Evolutionary conservation across 2,113 vertebrate genomes (phyloP).

Genomic region (Emydura subglobosa): DNA sequence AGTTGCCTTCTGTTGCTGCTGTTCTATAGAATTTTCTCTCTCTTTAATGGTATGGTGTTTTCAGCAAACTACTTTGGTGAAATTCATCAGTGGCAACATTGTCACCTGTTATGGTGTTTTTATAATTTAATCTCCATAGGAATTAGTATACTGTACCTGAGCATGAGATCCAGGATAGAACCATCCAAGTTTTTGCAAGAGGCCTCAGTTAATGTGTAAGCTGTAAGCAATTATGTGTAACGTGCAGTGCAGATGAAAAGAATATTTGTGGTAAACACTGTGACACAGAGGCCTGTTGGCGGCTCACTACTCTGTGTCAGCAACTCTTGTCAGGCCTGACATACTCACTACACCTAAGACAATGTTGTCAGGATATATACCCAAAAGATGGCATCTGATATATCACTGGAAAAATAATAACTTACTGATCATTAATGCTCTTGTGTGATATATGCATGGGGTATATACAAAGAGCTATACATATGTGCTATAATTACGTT

Average conservation of each 20-base stretch:
- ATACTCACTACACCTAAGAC: background rate
- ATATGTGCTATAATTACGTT: background rate
- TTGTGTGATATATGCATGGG: background rate
- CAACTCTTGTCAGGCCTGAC: background rate
- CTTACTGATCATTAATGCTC: background rate
- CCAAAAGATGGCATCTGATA: background rate
- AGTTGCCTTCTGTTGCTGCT: conserved; percentile 64
- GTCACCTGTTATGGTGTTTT: background rate
- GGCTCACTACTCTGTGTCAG: background rate
- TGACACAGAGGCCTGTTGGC: background rate
- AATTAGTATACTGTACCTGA: background rate
- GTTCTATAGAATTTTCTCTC: background rate
- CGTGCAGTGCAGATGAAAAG: background rate
- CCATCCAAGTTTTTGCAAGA: background rate
- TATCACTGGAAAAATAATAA: background rate
- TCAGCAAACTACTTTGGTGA: background rate
- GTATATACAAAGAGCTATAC: background rate
- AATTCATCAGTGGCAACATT: background rate
- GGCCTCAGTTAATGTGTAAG: background rate
- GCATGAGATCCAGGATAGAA: background rate
- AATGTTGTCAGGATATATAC: background rate
- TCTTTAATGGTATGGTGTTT: background rate
- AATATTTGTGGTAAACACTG: background rate
- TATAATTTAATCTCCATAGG: background rate
- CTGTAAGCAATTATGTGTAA: background rate